These are phyloP conservation scores for Spheniscus humboldti DNA, from an alignment of 2,797 vertebrate species.

Conservation along the genomic window DNA sequence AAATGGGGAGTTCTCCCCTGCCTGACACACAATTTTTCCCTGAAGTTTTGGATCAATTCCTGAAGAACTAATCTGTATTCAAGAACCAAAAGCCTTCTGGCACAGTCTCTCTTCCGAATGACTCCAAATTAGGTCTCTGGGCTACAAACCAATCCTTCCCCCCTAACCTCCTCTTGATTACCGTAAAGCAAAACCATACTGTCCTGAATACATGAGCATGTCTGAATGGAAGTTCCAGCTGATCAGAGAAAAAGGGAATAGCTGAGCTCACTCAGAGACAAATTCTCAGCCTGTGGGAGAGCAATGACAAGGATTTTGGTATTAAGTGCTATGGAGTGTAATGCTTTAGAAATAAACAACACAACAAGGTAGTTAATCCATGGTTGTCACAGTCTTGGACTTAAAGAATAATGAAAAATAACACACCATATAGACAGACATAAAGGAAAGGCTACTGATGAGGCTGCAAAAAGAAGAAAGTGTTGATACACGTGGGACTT, in stretches of 20 bases:
- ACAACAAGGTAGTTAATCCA: background rate
- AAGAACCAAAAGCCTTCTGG: constrained; percentile 20
- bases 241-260: constrained; percentile 1
- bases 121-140: constrained; percentile 39
- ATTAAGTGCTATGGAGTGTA: background rate
- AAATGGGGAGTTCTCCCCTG: background rate
- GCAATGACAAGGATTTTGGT: background rate
- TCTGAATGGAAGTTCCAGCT: constrained; percentile 13
- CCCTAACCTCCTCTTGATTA: background rate
- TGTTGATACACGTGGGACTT: background rate
- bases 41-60: background rate
- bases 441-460: background rate
- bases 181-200: background rate
- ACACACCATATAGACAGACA: background rate
- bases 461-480: background rate
- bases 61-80: constrained; percentile 25
- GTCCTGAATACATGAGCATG: background rate
- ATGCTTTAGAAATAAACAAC: background rate
- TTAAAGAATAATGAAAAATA: background rate
- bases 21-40: background rate
- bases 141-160: constrained; percentile 16
- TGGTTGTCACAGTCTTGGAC: background rate
- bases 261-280: background rate
- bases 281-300: background rate
- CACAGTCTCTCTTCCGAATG: background rate